Percentiles rank a stretch among this genome's conserved stretches.
Evolutionary conservation across 2,888 invertebrate species (phyloP).

Genomic region (Parasteatoda lunata): DNA sequence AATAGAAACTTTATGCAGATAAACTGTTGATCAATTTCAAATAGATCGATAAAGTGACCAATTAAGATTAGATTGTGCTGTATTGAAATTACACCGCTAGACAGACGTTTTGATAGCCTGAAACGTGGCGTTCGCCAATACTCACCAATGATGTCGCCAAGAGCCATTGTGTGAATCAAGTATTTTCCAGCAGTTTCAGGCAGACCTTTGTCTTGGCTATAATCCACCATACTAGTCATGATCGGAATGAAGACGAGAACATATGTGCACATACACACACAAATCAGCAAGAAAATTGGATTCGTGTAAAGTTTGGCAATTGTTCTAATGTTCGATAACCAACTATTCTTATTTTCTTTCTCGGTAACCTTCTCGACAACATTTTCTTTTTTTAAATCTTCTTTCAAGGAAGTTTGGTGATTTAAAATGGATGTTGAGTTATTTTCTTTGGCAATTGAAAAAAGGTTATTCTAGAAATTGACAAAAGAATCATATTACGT

Average conservation of each 20-base stretch:
- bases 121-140: not conserved
- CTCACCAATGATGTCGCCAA: conserved; percentile 63
- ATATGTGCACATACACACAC: conserved; percentile 43
- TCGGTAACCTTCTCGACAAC: not conserved
- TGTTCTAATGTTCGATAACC: conserved; percentile 13
- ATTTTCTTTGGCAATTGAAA: conserved; percentile 51
- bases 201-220: conserved; percentile 56
- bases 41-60: too few relatives aligned
- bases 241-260: conserved; percentile 58
- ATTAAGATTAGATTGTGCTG: too few relatives aligned
- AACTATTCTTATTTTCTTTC: not conserved
- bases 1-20: too few relatives aligned
- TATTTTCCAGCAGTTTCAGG: conserved; percentile 58
- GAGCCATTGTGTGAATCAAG: conserved; percentile 51
- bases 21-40: too few relatives aligned
- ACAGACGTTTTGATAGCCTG: too few relatives aligned
- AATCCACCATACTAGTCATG: conserved; percentile 56
- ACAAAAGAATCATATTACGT: not conserved
- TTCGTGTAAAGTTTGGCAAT: conserved; percentile 51
- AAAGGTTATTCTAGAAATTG: conserved; percentile 40
- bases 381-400: not conserved
- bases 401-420: conserved; percentile 12
- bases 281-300: conserved; percentile 45
- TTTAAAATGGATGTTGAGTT: conserved; percentile 8
- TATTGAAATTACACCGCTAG: too few relatives aligned